Percentiles rank a stretch among this genome's conserved stretches.
These are phyloP conservation scores for Pandemis cinnamomeana DNA, from an alignment of 2,888 invertebrate genomes.

Conservation along the genomic window DNA sequence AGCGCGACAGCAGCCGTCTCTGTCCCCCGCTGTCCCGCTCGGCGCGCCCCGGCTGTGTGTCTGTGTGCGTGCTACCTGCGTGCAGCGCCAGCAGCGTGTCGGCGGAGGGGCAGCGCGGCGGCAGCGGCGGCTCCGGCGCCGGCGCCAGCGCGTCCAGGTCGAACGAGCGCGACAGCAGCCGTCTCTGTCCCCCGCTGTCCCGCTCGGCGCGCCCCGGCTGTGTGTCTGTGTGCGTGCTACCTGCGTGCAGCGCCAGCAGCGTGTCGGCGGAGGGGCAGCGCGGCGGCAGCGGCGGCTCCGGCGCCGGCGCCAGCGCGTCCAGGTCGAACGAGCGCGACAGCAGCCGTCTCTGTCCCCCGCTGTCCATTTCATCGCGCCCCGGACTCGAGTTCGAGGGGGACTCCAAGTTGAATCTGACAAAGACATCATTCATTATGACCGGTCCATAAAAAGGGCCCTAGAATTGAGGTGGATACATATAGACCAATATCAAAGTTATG, in stretches of 20 bases:
- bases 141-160: constrained; percentile 71
- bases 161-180: constrained; percentile 74
- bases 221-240: too few species aligned
- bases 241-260: constrained; percentile 64
- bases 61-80: too few species aligned
- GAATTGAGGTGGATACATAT: too few species aligned
- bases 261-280: constrained; percentile 78
- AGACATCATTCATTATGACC: too few species aligned
- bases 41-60: constrained; percentile 63
- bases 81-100: constrained; percentile 71
- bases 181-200: constrained; percentile 58
- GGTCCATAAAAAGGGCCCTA: too few species aligned
- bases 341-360: constrained; percentile 58
- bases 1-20: constrained; percentile 69
- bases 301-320: constrained; percentile 65
- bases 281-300: constrained; percentile 60
- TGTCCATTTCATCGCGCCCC: constrained; percentile 67
- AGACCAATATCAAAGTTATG: too few species aligned
- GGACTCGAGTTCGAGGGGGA: constrained; percentile 57
- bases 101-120: constrained; percentile 74
- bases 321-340: constrained; percentile 76
- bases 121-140: constrained; percentile 55
- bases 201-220: constrained; percentile 66
- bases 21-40: constrained; percentile 63
- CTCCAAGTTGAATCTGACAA: constrained; percentile 73